These are phyloP conservation scores for Leucoraja ocellata DNA, from an alignment of 2,797 vertebrate species.

Conservation along the genomic window DNA sequence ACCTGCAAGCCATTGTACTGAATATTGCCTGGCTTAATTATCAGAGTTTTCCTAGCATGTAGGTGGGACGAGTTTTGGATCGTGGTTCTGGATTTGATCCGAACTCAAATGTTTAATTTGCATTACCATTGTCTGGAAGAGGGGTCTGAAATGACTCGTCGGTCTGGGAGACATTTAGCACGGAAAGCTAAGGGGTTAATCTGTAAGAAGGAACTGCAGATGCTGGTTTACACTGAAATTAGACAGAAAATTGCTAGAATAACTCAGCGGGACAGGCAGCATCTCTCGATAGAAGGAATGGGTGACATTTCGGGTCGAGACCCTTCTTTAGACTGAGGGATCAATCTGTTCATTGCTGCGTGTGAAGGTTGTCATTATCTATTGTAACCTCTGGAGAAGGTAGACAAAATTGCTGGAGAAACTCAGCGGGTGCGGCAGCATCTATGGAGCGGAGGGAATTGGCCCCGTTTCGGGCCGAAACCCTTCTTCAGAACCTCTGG, in stretches of 20 bases:
- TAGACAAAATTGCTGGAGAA: no score
- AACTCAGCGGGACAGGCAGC: no score
- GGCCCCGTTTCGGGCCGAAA: no score
- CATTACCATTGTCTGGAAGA: neutral
- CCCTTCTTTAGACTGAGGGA: no score
- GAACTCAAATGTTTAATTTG: neutral
- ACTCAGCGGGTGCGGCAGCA: no score
- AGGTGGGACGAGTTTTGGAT: neutral
- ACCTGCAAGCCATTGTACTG: neutral
- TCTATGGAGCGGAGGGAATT: no score
- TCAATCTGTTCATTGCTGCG: neutral
- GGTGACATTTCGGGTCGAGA: no score
- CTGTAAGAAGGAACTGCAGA: no score
- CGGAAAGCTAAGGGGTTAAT: no score
- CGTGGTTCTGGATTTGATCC: neutral
- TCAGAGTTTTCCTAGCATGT: no score
- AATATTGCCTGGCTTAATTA: neutral
- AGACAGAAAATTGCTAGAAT: neutral
- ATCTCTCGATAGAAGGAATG: no score
- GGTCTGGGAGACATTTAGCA: neutral
- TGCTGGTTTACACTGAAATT: no score
- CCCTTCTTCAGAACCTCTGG: neutral
- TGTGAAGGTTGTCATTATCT: neutral
- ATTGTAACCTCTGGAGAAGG: neutral
- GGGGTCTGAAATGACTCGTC: neutral